Conservation (phyloP, 2,113 vertebrate species). For the Rhinolophus sinicus region DNA sequence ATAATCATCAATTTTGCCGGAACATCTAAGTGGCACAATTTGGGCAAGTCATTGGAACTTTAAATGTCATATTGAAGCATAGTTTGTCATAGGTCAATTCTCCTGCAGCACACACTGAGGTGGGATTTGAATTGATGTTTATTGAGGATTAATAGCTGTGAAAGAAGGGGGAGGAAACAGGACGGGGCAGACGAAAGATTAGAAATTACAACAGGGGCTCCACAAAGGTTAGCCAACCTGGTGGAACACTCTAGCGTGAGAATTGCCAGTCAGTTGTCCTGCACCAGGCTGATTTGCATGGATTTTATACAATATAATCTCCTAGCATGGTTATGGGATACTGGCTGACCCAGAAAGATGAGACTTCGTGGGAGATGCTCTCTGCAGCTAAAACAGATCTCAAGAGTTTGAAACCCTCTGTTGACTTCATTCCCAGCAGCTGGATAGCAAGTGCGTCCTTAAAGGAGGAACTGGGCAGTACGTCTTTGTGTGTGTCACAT, state of each 20-base stretch:
- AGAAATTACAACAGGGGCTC: not conserved
- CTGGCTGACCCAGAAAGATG: not conserved
- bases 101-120: not conserved
- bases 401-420: not conserved
- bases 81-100: not conserved
- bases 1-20: not conserved
- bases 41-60: not conserved
- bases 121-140: not conserved
- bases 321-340: not conserved
- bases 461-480: not conserved
- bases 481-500: not conserved
- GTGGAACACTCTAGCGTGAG: not conserved
- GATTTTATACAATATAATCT: not conserved
- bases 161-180: not conserved
- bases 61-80: not conserved
- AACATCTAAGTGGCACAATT: not conserved
- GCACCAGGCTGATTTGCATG: not conserved
- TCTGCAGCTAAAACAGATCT: not conserved
- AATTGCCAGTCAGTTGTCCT: not conserved
- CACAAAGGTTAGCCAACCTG: not conserved
- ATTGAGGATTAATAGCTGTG: not conserved
- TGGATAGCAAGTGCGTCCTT: not conserved
- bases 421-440: not conserved
- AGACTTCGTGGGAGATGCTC: not conserved
- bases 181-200: not conserved